Conservation (phyloP, 1,140 invertebrate genomes). For the Anthonomus grandis region DNA sequence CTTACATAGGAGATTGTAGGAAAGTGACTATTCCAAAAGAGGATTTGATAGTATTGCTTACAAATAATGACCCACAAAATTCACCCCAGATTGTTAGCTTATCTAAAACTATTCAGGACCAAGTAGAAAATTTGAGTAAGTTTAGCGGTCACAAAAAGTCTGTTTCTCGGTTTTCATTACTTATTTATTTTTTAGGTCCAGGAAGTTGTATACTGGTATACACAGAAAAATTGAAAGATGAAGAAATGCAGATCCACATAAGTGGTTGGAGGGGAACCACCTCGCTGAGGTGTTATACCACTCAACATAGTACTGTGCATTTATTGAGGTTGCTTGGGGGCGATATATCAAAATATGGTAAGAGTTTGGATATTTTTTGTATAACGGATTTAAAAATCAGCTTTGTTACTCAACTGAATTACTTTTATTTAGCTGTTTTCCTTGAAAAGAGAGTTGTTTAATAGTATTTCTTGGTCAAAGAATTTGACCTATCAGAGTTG, state of each 20-base stretch:
- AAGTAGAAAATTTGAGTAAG: conserved; percentile 65
- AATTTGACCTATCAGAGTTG: too few relatives aligned
- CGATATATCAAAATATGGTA: conserved; percentile 77
- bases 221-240: conserved; percentile 52
- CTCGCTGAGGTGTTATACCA: conserved; percentile 82
- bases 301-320: conserved; percentile 78
- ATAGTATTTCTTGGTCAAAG: too few relatives aligned
- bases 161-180: background rate
- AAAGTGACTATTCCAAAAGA: conserved; percentile 66
- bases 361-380: conserved; percentile 8
- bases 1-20: conserved; percentile 60
- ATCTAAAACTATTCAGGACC: conserved; percentile 60
- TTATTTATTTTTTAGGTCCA: conserved; percentile 51
- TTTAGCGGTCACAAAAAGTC: background rate
- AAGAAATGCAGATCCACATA: conserved; percentile 62
- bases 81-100: conserved; percentile 67
- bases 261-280: conserved; percentile 89
- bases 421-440: too few relatives aligned
- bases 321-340: conserved; percentile 78
- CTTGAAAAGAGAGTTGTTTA: too few relatives aligned
- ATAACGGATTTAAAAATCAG: too few relatives aligned
- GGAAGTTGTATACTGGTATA: conserved; percentile 77
- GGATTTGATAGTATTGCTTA: conserved; percentile 76
- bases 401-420: too few relatives aligned
- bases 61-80: conserved; percentile 69